Evolutionary conservation across 2,113 vertebrate species (phyloP), one percentile per base, ranked within the genome.

Genomic region (Turdus rufiventris): DNA sequence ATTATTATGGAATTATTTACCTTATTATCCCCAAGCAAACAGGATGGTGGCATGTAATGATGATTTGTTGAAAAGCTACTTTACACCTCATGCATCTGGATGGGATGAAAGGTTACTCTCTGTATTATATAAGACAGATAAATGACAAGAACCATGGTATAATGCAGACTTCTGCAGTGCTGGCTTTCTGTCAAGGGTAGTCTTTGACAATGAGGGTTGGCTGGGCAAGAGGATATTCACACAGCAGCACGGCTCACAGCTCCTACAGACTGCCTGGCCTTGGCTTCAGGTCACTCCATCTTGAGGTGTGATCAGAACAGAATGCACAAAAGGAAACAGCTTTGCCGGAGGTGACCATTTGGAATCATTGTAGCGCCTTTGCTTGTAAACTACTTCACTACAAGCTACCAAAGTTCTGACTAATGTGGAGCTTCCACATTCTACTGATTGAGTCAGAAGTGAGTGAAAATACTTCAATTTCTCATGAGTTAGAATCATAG

Each of bases 41-140:
- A 50, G 25, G 17, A 58, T 42, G 31, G 36, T 43, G 21, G 13
- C 50, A 36, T 0, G 0, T 50, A 53, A 31, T 26, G 8, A 31
- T 42, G 10, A 25, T 25, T 66, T 26, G 16, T 31, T 42, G 34
- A 51, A 75, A 42, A 6, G 3, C 31, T 50, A 14, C 25, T 66
- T 42, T 42, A 42, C 17, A 36, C 11, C 4, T 50, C 31, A 50
- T 34, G 31, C 21, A 42, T 31, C 19, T 57, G 29, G 25, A 20
- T 50, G 25, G 12, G 34, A 40, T 17, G 34, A 40, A 74, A 85
- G 34, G 8, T 56, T 65, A 16, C 10, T 19, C 19, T 50, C 25
- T 34, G 8, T 25, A 50, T 17, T 58, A 18, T 7, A 20, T 34
- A 31, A 66, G 31, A 50, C 1, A 34, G 43, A 34, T 42, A 60